A percentile compares a stretch with the other conserved stretches of the same genome.
These are phyloP conservation scores for Hippocampus mohnikei DNA, from an alignment of 2,113 vertebrate genomes.

Conservation along the genomic window DNA sequence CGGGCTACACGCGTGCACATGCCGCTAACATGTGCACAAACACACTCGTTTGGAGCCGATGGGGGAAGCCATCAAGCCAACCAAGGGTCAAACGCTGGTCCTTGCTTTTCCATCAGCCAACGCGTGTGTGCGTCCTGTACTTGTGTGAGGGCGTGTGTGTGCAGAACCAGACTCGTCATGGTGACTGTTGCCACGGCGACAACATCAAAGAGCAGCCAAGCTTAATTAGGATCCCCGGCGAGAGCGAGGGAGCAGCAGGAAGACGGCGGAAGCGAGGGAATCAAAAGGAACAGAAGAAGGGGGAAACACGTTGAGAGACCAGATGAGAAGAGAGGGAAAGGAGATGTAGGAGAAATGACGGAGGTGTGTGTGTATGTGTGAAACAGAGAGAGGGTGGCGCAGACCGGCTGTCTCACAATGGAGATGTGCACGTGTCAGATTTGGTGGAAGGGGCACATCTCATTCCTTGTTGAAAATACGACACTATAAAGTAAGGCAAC, in stretches of 20 bases:
- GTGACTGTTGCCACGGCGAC: slow-evolving; percentile 82
- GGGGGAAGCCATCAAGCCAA: slow-evolving; percentile 41
- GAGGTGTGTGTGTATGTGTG: slow-evolving; percentile 18
- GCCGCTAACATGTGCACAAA: slow-evolving; percentile 13
- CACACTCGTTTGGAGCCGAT: slow-evolving; percentile 4
- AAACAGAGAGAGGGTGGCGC: slow-evolving; percentile 32
- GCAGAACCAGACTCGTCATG: slow-evolving; percentile 77
- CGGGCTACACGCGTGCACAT: slow-evolving; percentile 12
- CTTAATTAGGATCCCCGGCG: slow-evolving; percentile 80
- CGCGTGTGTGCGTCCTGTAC: slow-evolving; percentile 14
- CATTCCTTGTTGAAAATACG: too few relatives aligned
- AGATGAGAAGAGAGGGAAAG: slow-evolving; percentile 16
- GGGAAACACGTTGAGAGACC: slow-evolving; percentile 19
- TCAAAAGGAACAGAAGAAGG: slow-evolving; percentile 16
- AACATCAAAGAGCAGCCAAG: slow-evolving; percentile 82
- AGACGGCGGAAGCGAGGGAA: slow-evolving; percentile 24
- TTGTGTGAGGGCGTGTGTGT: slow-evolving; percentile 34
- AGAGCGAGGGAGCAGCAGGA: slow-evolving; percentile 48
- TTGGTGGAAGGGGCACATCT: not conserved
- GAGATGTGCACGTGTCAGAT: slow-evolving; percentile 14
- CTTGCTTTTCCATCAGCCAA: slow-evolving; percentile 28
- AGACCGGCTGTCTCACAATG: slow-evolving; percentile 41
- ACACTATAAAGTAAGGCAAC: not conserved
- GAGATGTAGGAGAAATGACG: slow-evolving; percentile 28
- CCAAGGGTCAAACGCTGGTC: slow-evolving; percentile 52